These are phyloP conservation scores for Amitus sp. DNA, from an alignment of 2,888 invertebrate genomes.

Conservation along the genomic window DNA sequence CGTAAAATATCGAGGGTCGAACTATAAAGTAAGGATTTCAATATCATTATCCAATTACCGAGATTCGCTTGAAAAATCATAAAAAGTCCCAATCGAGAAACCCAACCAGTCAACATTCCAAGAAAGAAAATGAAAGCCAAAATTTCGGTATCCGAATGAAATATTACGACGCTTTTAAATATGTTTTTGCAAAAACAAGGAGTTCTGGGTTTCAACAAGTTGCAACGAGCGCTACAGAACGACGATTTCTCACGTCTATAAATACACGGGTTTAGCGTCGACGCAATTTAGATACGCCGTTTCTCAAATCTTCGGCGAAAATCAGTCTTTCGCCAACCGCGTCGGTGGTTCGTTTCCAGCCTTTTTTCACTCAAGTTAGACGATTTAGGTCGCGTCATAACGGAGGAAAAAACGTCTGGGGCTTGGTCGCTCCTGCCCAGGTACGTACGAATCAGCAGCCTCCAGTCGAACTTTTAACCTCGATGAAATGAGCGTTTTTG, in stretches of 20 bases:
- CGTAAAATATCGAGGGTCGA: too few relatives aligned
- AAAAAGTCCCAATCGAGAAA: too few relatives aligned
- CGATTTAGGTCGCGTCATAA: conserved; percentile 41
- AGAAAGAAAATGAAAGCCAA: too few relatives aligned
- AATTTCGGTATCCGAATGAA: neutral
- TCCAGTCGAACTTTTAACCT: neutral
- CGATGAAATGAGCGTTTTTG: neutral
- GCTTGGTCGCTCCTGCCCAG: conserved; percentile 6
- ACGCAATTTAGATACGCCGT: conserved; percentile 43
- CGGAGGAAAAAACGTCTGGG: conserved; percentile 51
- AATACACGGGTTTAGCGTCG: conserved; percentile 43
- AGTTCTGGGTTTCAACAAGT: conserved; percentile 15
- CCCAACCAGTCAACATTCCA: too few relatives aligned
- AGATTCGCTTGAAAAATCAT: too few relatives aligned
- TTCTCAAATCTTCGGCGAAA: conserved; percentile 44
- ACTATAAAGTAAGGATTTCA: too few relatives aligned
- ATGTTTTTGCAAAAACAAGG: neutral
- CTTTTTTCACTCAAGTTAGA: conserved; percentile 1
- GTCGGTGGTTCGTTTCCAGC: conserved; percentile 36
- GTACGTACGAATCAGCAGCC: neutral
- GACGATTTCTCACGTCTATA: conserved; percentile 28
- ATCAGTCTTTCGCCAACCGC: conserved; percentile 52
- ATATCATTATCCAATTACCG: too few relatives aligned
- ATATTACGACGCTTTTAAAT: neutral
- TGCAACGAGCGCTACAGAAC: neutral